Evolutionary conservation across 2,797 vertebrate genomes (phyloP), one percentile per base, ranked within the genome.

Genomic region (Champsocephalus gunnari): DNA sequence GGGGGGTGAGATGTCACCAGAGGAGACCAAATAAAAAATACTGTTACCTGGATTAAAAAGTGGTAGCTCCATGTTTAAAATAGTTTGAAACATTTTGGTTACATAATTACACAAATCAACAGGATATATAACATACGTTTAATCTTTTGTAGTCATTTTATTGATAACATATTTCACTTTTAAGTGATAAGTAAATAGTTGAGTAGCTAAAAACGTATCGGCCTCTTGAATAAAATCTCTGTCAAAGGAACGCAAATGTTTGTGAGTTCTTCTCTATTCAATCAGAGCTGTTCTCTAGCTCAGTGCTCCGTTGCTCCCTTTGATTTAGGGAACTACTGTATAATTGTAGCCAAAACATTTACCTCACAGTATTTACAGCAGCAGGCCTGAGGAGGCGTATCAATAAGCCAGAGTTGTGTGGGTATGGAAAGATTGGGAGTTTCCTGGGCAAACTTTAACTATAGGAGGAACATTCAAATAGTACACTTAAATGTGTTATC

Each of bases 261-360:
- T 82, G 82, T 59, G 28, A 28, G 4, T 28, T 28, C 1, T 28
- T 28, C 28, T 28, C 28, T 5, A 28, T 28, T 28, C 28, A 75
- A n/a, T 60, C 51, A 43, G 24, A 53, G 68, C 54, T 16, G 72
- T 54, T n/a, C 50, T 62, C 6, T 3, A 21, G 14, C 16, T 6
- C 19, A 32, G 13, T 32, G 21, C 17, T 28, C 5, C 59, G 76
- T 24, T 71, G 28, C 49, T 65, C 72, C 63, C 69, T 76, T 75
- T 74, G 60, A 79, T 81, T 61, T 65, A 75, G 38, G n/a, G 54
- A 64, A 58, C 68, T 62, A 67, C 63, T 59, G 63, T 70, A 21
- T 83, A 32, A 75, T 78, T 79, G 71, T 5, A 24, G 21, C 12
- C 16, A 24, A 82, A 81, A 82, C 69, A 72, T 82, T 83, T 76